These are phyloP conservation scores for Argyra leucocephala DNA, from an alignment of 2,888 invertebrate species.

Conservation along the genomic window DNA sequence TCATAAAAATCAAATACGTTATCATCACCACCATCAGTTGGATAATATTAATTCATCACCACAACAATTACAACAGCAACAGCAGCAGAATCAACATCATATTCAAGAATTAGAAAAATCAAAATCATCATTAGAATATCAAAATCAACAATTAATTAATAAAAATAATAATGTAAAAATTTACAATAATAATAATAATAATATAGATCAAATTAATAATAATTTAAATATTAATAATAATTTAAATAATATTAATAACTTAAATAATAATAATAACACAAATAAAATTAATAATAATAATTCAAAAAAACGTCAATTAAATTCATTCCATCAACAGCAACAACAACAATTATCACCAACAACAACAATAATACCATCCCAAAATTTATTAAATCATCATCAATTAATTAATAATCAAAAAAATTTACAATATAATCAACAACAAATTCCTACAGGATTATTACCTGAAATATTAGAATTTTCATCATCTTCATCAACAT, in stretches of 20 bases:
- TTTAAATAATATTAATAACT: too few species aligned
- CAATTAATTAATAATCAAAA: neutral
- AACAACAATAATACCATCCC: neutral
- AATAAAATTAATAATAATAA: constrained; percentile 8
- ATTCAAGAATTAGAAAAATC: neutral
- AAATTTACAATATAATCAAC: neutral
- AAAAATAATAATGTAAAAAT: neutral
- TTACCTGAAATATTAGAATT: constrained; percentile 9
- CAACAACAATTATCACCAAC: constrained; percentile 7
- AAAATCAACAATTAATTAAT: neutral
- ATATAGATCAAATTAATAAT: neutral
- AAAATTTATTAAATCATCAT: neutral
- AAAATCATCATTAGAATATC: neutral
- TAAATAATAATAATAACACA: neutral
- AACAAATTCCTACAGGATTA: constrained; percentile 4
- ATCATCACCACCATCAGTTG: constrained; percentile 1
- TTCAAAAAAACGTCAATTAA: neutral
- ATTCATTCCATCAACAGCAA: constrained; percentile 3
- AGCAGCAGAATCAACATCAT: neutral
- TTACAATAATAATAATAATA: neutral
- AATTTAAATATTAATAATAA: neutral
- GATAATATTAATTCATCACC: neutral
- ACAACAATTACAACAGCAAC: neutral
- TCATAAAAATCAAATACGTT: neutral
- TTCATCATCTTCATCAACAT: neutral